Percentiles rank a stretch among this genome's conserved stretches.
These are phyloP conservation scores for Megaceryle alcyon DNA, from an alignment of 2,797 vertebrate species.

Conservation along the genomic window DNA sequence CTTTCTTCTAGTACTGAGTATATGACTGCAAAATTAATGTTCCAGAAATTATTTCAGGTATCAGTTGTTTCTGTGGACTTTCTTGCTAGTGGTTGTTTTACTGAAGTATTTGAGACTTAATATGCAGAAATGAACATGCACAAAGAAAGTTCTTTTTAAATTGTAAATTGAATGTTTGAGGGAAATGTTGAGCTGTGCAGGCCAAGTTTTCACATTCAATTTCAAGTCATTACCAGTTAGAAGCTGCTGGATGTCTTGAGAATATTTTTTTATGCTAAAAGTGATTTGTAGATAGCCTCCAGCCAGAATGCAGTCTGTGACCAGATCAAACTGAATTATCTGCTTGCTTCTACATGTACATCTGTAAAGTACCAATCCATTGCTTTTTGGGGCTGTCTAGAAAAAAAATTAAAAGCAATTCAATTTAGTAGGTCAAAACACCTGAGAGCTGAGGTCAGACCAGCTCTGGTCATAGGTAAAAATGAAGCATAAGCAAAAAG, in stretches of 20 bases:
- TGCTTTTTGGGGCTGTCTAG: neutral
- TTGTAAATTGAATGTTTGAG: neutral
- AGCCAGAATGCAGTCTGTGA: neutral
- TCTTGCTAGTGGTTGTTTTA: neutral
- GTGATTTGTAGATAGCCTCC: neutral
- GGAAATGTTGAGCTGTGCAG: neutral
- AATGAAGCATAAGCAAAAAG: neutral
- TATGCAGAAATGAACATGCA: neutral
- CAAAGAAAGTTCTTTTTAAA: neutral
- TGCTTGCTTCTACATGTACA: constrained; percentile 7
- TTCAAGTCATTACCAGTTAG: neutral
- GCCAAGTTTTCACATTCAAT: neutral
- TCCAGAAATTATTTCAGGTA: neutral
- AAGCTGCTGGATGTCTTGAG: neutral
- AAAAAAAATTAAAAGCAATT: neutral
- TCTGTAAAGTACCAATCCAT: neutral
- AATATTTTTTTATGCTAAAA: neutral
- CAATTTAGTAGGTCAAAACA: neutral
- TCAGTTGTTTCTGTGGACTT: neutral
- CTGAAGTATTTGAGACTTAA: neutral
- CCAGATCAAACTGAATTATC: constrained; percentile 35
- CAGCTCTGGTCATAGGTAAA: neutral
- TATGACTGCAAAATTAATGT: neutral
- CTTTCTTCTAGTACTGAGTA: neutral
- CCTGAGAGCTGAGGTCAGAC: neutral